Evolutionary conservation across 2,113 vertebrate species (phyloP).

Genomic region (Ranitomeya imitator): DNA sequence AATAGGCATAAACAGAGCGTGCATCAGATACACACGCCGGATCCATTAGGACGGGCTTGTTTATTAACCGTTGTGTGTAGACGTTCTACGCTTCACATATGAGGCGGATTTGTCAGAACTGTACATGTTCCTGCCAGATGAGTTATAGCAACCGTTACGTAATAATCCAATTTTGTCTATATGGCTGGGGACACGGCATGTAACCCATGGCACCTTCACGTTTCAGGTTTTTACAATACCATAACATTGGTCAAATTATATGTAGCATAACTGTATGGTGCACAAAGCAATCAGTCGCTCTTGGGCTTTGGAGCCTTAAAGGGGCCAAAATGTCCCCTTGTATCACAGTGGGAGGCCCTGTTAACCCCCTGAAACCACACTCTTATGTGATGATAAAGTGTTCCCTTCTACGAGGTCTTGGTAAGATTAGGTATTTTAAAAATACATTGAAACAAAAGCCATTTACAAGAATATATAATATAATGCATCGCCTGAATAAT

Average conservation of each 20-base stretch:
- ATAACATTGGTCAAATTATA: background rate
- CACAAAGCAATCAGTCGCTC: background rate
- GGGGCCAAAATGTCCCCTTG: background rate
- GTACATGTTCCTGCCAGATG: background rate
- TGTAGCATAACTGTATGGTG: background rate
- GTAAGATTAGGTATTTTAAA: background rate
- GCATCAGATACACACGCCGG: slow-evolving; percentile 19
- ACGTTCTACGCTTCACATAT: background rate
- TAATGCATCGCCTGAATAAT: background rate
- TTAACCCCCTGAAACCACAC: background rate
- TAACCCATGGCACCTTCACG: background rate
- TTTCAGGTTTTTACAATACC: background rate
- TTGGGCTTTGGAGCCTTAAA: background rate
- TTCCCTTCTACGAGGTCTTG: background rate
- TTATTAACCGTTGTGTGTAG: slow-evolving; percentile 11
- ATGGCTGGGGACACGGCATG: background rate
- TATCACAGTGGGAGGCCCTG: background rate
- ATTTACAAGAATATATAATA: background rate
- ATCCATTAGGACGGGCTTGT: slow-evolving; percentile 5
- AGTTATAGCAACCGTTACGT: background rate
- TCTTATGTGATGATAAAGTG: background rate
- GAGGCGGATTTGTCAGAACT: background rate
- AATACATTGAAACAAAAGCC: background rate
- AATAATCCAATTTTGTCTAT: background rate
- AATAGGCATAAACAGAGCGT: slow-evolving; percentile 21